Conservation (phyloP, 2,797 vertebrate genomes). For the Limosa lapponica region DNA sequence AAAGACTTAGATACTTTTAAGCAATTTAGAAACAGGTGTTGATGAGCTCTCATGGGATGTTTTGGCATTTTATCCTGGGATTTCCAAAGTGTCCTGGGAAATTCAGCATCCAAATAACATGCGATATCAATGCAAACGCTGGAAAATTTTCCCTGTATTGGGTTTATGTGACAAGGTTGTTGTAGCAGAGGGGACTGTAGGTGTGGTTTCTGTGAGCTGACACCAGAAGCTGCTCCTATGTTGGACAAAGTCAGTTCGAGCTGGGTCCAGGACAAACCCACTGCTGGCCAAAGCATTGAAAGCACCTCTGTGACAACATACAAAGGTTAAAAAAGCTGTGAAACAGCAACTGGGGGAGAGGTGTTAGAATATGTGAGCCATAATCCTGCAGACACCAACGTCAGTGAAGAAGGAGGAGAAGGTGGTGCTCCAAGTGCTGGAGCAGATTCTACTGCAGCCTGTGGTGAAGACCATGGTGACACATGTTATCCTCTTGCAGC, state of each 20-base stretch:
- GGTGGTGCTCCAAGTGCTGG: background rate
- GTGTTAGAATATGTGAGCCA: background rate
- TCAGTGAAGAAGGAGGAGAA: background rate
- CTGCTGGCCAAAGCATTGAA: accelerated
- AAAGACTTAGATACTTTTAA: background rate
- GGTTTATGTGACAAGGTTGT: background rate
- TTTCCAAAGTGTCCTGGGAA: background rate
- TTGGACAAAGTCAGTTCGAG: background rate
- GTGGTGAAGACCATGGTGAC: accelerated
- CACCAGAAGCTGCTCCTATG: background rate
- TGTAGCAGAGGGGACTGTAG: background rate
- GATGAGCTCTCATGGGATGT: background rate
- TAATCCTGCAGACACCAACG: background rate
- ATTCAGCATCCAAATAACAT: background rate
- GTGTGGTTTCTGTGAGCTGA: background rate
- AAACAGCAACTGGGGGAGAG: background rate
- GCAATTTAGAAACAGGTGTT: background rate
- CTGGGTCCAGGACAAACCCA: background rate
- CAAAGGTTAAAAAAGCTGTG: background rate
- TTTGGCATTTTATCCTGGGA: background rate
- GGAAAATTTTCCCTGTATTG: background rate
- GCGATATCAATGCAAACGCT: background rate
- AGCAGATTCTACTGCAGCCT: background rate
- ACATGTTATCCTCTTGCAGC: background rate
- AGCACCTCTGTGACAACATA: background rate